Conservation (phyloP, 1,140 invertebrate species). For the Drosophila sp. region DNA sequence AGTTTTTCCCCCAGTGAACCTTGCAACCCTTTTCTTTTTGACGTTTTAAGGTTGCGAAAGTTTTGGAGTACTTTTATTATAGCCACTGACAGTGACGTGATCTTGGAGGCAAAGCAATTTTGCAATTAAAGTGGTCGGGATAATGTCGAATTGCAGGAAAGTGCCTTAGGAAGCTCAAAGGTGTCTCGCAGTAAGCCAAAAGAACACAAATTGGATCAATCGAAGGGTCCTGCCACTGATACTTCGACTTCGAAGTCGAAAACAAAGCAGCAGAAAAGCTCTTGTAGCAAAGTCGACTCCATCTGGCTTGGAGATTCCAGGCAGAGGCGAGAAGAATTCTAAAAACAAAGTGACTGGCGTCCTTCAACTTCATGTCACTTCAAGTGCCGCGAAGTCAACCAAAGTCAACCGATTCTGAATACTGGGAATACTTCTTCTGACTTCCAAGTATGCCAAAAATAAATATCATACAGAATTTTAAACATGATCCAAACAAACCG, state of each 20-base stretch:
- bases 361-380: no score
- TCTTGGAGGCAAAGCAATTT: neutral
- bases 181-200: neutral
- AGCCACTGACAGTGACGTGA: neutral
- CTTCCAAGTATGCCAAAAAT: neutral
- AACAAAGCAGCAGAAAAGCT: no score
- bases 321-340: no score
- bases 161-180: neutral
- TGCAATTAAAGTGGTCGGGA: neutral
- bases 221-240: neutral
- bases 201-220: neutral
- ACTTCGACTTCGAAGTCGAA: no score
- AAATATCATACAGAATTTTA: slow-evolving; percentile 8
- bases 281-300: no score
- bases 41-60: neutral
- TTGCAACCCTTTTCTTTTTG: neutral
- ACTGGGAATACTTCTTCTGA: neutral
- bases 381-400: neutral
- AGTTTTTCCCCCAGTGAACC: neutral
- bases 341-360: no score
- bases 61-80: neutral
- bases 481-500: neutral
- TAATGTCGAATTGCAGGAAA: neutral
- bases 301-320: no score
- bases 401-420: neutral